phyloP scores from a whole-genome alignment of 1,140 invertebrate species.

The Aphelinus atriplicis region DNA sequence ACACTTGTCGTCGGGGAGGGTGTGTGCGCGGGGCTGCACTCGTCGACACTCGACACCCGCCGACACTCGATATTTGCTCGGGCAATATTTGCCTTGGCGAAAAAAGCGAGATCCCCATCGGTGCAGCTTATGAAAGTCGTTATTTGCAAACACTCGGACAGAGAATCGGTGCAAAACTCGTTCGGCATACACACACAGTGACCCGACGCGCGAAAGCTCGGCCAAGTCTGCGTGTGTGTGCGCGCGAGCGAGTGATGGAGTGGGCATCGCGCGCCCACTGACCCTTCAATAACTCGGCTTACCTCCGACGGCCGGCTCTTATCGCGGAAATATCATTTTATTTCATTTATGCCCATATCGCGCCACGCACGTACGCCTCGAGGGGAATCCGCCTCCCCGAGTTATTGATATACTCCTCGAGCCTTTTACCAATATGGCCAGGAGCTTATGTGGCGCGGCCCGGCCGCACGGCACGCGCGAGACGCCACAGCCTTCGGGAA shows the following conservation, averaged over 20 bases:
- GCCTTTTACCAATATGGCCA: conserved; percentile 7
- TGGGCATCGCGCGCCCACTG: conserved; percentile 47
- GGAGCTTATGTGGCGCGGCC: no score
- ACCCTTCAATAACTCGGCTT: conserved; percentile 62
- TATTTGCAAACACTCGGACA: no score
- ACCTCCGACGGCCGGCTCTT: conserved; percentile 54
- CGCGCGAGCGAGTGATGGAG: conserved; percentile 8
- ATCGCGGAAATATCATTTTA: conserved; percentile 66
- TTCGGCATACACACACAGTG: no score
- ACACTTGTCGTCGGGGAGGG: no score
- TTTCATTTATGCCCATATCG: conserved; percentile 65
- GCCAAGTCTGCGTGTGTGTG: not conserved
- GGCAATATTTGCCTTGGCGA: conserved; percentile 14
- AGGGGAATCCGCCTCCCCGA: conserved; percentile 16
- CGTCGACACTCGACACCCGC: not conserved
- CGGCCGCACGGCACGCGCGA: no score
- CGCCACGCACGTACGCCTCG: conserved; percentile 30
- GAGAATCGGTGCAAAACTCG: no score
- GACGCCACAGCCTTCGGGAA: not conserved
- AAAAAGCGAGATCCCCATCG: not conserved
- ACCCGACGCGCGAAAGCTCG: no score
- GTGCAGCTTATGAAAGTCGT: not conserved
- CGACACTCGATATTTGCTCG: conserved; percentile 17
- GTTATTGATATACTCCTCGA: conserved; percentile 38
- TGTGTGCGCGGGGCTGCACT: no score